These are phyloP conservation scores for Hoplostethus mediterraneus DNA, from an alignment of 2,797 vertebrate species.

Conservation along the genomic window DNA sequence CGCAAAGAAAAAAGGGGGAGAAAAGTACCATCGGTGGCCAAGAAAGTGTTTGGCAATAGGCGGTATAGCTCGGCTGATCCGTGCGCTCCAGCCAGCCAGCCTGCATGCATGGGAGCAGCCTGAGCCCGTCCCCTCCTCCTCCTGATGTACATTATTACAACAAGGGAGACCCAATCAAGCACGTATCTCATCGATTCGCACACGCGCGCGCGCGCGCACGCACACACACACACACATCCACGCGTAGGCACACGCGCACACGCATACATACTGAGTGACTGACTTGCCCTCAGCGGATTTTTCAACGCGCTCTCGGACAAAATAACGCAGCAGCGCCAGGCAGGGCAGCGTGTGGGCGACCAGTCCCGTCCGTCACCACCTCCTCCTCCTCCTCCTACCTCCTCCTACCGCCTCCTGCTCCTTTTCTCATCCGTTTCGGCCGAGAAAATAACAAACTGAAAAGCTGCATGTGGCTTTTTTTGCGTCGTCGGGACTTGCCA, in stretches of 20 bases:
- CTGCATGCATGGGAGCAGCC: constrained; percentile 79
- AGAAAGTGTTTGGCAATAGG: constrained; percentile 85
- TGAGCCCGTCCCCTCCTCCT: constrained; percentile 84
- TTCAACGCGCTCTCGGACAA: constrained; percentile 79
- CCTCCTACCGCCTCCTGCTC: constrained; percentile 39
- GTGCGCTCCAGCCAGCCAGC: constrained; percentile 74
- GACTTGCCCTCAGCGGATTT: constrained; percentile 80
- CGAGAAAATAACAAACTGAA: constrained; percentile 72
- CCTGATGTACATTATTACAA: constrained; percentile 89
- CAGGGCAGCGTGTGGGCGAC: constrained; percentile 78
- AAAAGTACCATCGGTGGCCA: constrained; percentile 82
- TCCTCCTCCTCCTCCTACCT: constrained; percentile 46
- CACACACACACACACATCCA: not conserved
- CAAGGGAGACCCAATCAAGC: constrained; percentile 96
- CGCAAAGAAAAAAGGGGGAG: constrained; percentile 63
- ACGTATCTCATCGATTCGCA: constrained; percentile 92
- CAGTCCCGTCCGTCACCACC: constrained; percentile 75
- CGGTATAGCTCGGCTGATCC: constrained; percentile 75
- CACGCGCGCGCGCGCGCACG: constrained; percentile 43
- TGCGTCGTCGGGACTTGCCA: constrained; percentile 50
- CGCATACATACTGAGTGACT: constrained; percentile 49
- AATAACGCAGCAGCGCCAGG: constrained; percentile 73
- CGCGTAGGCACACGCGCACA: constrained; percentile 6
- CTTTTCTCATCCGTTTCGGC: constrained; percentile 47
- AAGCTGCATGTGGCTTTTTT: constrained; percentile 56